These are phyloP conservation scores for Resseliella maxima DNA, from an alignment of 2,888 invertebrate species.

Conservation along the genomic window DNA sequence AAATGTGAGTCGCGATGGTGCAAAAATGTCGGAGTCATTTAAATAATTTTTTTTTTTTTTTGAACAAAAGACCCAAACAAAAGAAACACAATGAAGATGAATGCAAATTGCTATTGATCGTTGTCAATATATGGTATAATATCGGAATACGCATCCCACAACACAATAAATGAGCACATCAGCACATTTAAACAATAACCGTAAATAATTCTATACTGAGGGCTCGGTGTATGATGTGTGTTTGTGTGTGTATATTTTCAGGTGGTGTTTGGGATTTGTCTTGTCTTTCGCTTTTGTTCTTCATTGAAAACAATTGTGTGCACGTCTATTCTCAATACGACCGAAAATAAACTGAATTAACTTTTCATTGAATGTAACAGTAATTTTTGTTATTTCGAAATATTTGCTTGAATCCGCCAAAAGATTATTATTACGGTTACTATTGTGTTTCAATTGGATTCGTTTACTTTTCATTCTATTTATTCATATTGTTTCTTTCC, in stretches of 20 bases:
- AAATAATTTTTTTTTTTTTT: no score
- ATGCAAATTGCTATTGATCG: background rate
- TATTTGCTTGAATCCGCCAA: background rate
- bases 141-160: slow-evolving; percentile 52
- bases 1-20: background rate
- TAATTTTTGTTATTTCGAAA: background rate
- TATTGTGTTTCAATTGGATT: slow-evolving; percentile 22
- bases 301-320: background rate
- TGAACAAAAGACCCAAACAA: background rate
- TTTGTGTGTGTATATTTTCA: background rate
- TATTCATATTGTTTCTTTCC: background rate
- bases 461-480: background rate
- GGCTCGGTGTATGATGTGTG: no score
- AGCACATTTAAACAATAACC: slow-evolving; percentile 6
- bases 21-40: background rate
- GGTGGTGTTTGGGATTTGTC: background rate
- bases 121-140: background rate
- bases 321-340: background rate
- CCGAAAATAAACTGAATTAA: background rate
- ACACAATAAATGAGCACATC: background rate
- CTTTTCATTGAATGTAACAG: background rate
- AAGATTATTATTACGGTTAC: slow-evolving; percentile 9
- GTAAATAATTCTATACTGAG: no score
- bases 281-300: slow-evolving; percentile 39
- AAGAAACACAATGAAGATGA: background rate